A percentile compares a stretch with the other conserved stretches of the same genome.
phyloP scores from a whole-genome alignment of 2,888 invertebrate genomes.

The Cantharis lateralis region DNA sequence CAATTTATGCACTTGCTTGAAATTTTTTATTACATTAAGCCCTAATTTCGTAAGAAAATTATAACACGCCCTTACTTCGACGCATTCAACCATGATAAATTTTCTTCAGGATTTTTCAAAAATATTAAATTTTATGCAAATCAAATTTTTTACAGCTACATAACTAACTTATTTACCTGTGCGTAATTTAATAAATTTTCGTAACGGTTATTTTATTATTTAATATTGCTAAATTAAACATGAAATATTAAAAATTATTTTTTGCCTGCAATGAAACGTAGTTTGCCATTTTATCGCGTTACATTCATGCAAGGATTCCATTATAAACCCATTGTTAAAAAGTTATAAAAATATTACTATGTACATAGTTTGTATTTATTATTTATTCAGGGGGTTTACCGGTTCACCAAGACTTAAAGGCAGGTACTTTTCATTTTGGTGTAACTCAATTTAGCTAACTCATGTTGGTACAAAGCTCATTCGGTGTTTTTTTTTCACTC shows the following conservation, averaged over 20 bases:
- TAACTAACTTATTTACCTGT: conserved; percentile 1
- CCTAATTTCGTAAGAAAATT: neutral
- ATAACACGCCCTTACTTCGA: neutral
- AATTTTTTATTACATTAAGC: neutral
- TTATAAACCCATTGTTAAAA: neutral
- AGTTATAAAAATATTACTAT: neutral
- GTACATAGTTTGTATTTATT: no score
- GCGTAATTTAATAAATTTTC: neutral
- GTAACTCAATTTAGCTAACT: no score
- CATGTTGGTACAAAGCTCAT: no score
- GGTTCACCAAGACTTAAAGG: no score
- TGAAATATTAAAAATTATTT: neutral
- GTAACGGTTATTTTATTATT: neutral
- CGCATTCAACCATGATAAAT: neutral
- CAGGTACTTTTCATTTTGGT: no score
- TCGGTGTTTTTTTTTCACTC: no score
- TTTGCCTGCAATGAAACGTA: neutral
- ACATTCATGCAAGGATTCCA: neutral
- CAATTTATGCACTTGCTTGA: neutral
- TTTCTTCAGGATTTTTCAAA: neutral
- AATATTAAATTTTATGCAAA: conserved; percentile 1
- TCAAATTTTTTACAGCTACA: neutral
- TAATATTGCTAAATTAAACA: neutral
- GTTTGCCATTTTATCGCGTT: neutral
- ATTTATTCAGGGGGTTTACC: no score